Evolutionary conservation across 2,113 vertebrate species (phyloP).

Genomic region (Gallinago paraguaiae): DNA sequence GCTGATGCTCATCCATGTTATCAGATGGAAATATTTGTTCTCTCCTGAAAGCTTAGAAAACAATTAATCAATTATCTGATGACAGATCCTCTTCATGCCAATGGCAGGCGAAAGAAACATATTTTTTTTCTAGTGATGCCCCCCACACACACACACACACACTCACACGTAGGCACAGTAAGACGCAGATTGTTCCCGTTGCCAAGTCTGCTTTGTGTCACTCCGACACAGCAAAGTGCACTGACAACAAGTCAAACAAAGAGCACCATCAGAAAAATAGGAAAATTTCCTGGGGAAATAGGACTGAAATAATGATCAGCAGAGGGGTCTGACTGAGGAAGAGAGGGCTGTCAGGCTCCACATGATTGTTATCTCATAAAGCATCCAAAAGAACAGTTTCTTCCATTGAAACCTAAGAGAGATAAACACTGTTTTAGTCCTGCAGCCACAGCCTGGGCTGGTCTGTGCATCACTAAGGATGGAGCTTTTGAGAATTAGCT

Average conservation of each 20-base stretch:
- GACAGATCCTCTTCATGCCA: background rate
- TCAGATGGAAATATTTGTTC: background rate
- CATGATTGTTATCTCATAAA: background rate
- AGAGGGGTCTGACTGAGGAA: background rate
- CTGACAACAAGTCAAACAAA: background rate
- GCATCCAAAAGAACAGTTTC: background rate
- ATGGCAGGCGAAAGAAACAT: background rate
- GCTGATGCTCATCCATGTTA: background rate
- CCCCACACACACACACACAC: background rate
- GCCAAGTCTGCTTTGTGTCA: background rate
- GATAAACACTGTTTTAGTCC: background rate
- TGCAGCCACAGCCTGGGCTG: background rate
- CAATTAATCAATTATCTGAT: background rate
- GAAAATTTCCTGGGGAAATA: background rate
- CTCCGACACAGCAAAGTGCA: background rate
- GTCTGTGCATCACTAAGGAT: background rate
- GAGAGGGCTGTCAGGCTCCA: background rate
- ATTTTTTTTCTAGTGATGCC: background rate
- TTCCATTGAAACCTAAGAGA: background rate
- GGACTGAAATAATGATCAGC: background rate
- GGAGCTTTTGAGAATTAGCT: background rate
- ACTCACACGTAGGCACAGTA: rapidly evolving
- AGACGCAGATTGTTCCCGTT: background rate
- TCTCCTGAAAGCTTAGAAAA: background rate
- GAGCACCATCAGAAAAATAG: background rate